Evolutionary conservation across 2,888 invertebrate species (phyloP), one percentile per base, ranked within the genome.

Genomic region (Eilema griseolum): DNA sequence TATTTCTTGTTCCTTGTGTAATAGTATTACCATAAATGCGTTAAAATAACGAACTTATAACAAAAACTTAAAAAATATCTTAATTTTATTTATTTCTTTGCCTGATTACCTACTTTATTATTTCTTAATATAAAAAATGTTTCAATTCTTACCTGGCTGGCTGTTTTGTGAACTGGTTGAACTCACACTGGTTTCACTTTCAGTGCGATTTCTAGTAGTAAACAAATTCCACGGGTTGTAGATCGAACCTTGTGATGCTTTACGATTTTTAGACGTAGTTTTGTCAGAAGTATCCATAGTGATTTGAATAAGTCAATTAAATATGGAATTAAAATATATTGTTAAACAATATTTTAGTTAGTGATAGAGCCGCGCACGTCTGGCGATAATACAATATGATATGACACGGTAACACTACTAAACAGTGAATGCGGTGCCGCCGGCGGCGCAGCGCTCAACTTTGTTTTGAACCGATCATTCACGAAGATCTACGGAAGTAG

Each of bases 201-300:
- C 93, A 10, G 93, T 91, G 46, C 95, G 91, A 66, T 83, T 89
- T 83, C 95, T 89, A 67, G 91, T 79, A 67, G 83, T 92, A 78
- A 95, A 87, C 77, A 94, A 89, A 89, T 92, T 94, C 93, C 92
- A 95, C 56, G 95, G 94, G 75, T 87, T 94, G 77, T 93, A 93
- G 76, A 80, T 89, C 4, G 87, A 80, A 72, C 75, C 83, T 71
- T 86, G 88, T 0, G 86, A 71, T 70, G 85, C 86, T 76, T 88
- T 90, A 74, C 83, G 87, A 64, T 78, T 86, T 77, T 92, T 92
- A 14, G 89, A 46, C 0, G 79, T 75, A 57, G 83, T 80, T 80
- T 95, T 94, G 73, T 85, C 91, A 16, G 87, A 80, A 66, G 93
- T 86, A 90, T 95, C 93, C 95, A 95, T 88, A 74, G 60, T 90